Base-by-base conservation (phyloP, 2,113 vertebrate genomes). In the Bufo bufo region DNA sequence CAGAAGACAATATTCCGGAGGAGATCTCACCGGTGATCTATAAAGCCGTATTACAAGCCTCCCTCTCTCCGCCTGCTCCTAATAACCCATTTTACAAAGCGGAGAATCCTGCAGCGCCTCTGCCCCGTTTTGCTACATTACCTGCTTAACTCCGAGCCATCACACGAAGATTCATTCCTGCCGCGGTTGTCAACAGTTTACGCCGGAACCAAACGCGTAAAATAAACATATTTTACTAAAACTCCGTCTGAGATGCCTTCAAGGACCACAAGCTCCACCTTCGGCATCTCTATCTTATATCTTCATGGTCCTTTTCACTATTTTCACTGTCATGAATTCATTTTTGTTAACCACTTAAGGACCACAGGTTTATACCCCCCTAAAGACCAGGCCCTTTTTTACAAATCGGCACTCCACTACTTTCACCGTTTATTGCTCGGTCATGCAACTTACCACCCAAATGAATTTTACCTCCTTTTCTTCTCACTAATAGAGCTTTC, bases 11-110 rank as follows among this genome's bases (percentile, higher is more conserved):
- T 83, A 83, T 83, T 83, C 81, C 47, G 13, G 80, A 19, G 45
- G 61, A 83, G 61, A 69, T 65, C 81, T 83, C 81, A 83, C 61
- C 61, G 9, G 81, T 83, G 81, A 83, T 83, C 58, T 83, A 83
- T 83, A 83, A 83, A 83, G 61, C 47, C 4, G 61, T 47, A 52
- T 83, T 69, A 83, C 81, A 83, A 83, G 81, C 81, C 63, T 52
- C 43, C 7, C 61, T 65, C 80, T 50, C 20, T 6, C 56, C 33
- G 47, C 81, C 81, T 50, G 49, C 61, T 61, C 17, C 81, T 83
- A 83, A 83, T 66, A 83, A 83, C 80, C 59, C 59, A 49, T 82
- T 65, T 82, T 65, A 82, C 65, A 63, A 17, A 61, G 79, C 79
- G 4, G 19, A 82, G 79, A 49, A 82, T 65, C 80, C 43, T 50